These are phyloP conservation scores for Leptinotarsa juncta DNA, from an alignment of 2,888 invertebrate genomes.

Conservation along the genomic window DNA sequence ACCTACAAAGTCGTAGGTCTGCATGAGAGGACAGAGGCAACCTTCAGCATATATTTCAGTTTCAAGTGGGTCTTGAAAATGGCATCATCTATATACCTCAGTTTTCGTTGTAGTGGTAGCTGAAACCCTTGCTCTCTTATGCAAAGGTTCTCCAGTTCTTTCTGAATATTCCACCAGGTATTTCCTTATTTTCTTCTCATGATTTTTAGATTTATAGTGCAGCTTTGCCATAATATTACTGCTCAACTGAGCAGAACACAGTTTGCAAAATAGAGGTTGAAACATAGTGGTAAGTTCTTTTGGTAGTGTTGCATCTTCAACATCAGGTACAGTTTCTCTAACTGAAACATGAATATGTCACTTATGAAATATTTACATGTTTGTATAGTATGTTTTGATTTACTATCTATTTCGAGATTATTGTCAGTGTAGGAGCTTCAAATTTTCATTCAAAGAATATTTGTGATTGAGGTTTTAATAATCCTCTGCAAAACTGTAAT, in stretches of 20 bases:
- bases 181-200: conserved; percentile 67
- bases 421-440: too few species aligned
- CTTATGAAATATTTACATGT: neutral
- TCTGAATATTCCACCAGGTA: conserved; percentile 65
- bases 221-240: conserved; percentile 66
- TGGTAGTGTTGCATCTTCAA: conserved; percentile 61
- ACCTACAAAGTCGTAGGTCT: too few species aligned
- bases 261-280: conserved; percentile 67
- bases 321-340: conserved; percentile 56
- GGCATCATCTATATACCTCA: conserved; percentile 30
- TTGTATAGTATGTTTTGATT: too few species aligned
- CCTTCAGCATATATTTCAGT: too few species aligned
- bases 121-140: conserved; percentile 56
- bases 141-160: conserved; percentile 64
- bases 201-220: conserved; percentile 70
- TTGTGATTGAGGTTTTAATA: neutral
- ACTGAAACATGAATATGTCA: conserved; percentile 45
- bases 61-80: neutral
- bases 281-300: conserved; percentile 66
- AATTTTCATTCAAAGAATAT: too few species aligned
- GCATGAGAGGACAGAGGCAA: too few species aligned
- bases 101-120: conserved; percentile 37
- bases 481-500: too few species aligned
- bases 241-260: conserved; percentile 67
- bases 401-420: too few species aligned